phyloP scores from a whole-genome alignment of 2,113 vertebrate species.

The Cyprinodon variegatus region DNA sequence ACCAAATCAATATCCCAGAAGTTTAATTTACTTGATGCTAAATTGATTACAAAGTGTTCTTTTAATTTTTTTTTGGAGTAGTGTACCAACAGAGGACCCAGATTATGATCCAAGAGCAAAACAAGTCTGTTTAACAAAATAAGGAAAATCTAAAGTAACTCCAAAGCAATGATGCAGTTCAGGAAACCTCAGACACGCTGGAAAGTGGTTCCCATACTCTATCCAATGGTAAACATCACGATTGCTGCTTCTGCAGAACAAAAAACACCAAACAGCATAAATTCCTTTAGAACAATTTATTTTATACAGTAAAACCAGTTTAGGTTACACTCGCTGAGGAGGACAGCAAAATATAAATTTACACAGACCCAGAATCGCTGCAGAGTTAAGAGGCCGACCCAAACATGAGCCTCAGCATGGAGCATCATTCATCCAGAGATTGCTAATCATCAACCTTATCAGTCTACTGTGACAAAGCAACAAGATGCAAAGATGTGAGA shows the following conservation, averaged over 20 bases:
- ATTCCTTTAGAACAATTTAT: constrained; percentile 71
- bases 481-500: background rate
- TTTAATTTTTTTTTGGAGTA: too few relatives aligned
- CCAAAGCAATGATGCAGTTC: too few relatives aligned
- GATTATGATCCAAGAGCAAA: too few relatives aligned
- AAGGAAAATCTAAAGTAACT: too few relatives aligned
- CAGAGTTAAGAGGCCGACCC: background rate
- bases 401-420: constrained; percentile 13
- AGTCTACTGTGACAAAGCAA: constrained; percentile 1
- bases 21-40: too few relatives aligned
- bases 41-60: too few relatives aligned
- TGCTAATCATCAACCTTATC: constrained; percentile 12
- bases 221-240: too few relatives aligned
- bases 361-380: constrained; percentile 26
- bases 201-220: too few relatives aligned
- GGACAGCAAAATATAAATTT: constrained; percentile 8
- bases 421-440: constrained; percentile 55
- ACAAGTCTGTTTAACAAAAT: too few relatives aligned
- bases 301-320: constrained; percentile 74
- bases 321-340: constrained; percentile 28
- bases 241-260: background rate
- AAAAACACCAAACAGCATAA: constrained; percentile 1
- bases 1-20: too few relatives aligned
- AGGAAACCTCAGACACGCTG: too few relatives aligned
- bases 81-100: too few relatives aligned